Base-by-base conservation (phyloP, 2,797 vertebrate species). In the Eulemur mongoz region DNA sequence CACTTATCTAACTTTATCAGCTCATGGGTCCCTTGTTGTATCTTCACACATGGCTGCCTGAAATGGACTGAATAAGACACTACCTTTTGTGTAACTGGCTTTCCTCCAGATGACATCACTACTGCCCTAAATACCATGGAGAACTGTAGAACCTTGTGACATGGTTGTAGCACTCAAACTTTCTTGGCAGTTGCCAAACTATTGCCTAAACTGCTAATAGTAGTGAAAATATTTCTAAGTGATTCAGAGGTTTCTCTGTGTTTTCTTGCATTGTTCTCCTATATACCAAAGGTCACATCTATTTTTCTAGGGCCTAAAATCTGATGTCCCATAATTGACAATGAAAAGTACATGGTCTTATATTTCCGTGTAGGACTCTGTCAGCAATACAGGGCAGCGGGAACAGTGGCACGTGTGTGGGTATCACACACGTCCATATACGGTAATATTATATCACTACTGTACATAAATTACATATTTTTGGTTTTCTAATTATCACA, bases 41-140 rank as follows among this genome's bases (percentile, higher is more conserved):
- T 78, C 75, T 57, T 96, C 93, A 89, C 92, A 81, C 13, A 57
- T 59, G 43, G 52, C 70, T 93, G 91, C 75, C 85, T 93, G 30
- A 87, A 94, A 81, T 30, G 82, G 70, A 96, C 81, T 93, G 89
- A 89, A 67, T 79, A 72, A 84, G 91, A 86, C 2, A 3, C 0
- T 15, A 79, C 59, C 48, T 94, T 93, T 65, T 78, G 57, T 61
- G 30, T 59, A 38, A 54, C 0, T 95, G 80, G 94, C 85, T 89
- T 90, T 89, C 85, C 27, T 95, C 85, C 94, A 93, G 32, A 57
- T 96, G 94, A 91, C 45, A 70, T 97, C 90, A 91, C 40, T 27
- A 75, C 30, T 27, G 30, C 30, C 20, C 67, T 79, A 96, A 96
- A 78, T 93, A 57, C 14, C 72, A 35, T 0, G 1, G 59, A 52